These are phyloP conservation scores for Amphiprion clarkii DNA, from an alignment of 2,797 vertebrate species.

Conservation along the genomic window DNA sequence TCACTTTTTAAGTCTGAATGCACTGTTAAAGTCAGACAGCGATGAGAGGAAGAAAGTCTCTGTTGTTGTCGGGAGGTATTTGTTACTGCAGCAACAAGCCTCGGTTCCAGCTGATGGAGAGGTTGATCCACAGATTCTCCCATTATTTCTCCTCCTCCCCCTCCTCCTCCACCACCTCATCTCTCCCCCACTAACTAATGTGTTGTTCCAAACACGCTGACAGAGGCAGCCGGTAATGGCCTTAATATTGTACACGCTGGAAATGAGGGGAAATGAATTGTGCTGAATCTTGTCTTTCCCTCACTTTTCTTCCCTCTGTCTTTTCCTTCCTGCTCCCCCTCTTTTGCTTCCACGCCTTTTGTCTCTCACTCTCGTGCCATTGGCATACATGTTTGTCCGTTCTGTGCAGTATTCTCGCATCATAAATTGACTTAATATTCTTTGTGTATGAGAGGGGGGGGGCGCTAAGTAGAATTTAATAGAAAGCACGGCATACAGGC, in stretches of 20 bases:
- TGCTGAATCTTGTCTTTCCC: constrained; percentile 79
- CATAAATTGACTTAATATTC: constrained; percentile 80
- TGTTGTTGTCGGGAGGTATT: constrained; percentile 47
- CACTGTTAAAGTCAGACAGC: not conserved
- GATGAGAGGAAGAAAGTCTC: not conserved
- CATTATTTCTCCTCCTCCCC: constrained; percentile 32
- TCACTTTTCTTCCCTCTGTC: constrained; percentile 28
- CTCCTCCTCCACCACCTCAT: constrained; percentile 20
- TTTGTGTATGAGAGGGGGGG: constrained; percentile 61
- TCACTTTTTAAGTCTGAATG: not conserved
- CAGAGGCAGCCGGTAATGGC: constrained; percentile 81
- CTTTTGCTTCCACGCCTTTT: not conserved
- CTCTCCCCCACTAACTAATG: constrained; percentile 75
- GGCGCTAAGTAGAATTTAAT: constrained; percentile 84
- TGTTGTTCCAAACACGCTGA: constrained; percentile 83
- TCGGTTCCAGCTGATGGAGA: constrained; percentile 65
- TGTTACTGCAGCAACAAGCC: constrained; percentile 74
- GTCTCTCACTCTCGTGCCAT: constrained; percentile 17
- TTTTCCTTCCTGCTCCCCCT: not conserved
- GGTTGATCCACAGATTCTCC: constrained; percentile 44
- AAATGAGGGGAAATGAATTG: constrained; percentile 81
- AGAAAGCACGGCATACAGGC: constrained; percentile 55
- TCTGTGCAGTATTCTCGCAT: constrained; percentile 51
- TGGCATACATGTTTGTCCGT: constrained; percentile 50
- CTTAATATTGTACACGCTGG: constrained; percentile 80